Conservation (phyloP, 2,113 vertebrate genomes). For the Corythoichthys intestinalis region DNA sequence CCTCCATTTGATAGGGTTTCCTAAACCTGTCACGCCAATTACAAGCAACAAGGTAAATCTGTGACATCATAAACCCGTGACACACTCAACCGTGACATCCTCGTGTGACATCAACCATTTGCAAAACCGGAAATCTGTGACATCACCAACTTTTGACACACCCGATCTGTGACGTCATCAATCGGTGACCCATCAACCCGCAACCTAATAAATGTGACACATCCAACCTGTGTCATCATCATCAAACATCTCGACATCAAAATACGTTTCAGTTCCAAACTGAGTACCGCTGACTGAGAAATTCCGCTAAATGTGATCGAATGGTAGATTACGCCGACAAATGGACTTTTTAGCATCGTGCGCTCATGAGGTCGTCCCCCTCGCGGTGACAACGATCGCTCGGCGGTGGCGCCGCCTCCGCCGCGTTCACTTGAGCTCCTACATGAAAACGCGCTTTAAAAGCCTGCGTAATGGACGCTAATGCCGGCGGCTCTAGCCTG, state of each 20-base stretch:
- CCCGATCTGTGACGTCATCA: background rate
- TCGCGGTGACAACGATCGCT: background rate
- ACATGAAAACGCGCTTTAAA: background rate
- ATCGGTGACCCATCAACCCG: background rate
- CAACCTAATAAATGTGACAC: too few relatives aligned
- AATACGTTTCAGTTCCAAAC: too few relatives aligned
- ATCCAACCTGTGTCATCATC: too few relatives aligned
- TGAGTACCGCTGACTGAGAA: too few relatives aligned
- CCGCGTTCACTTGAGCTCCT: background rate
- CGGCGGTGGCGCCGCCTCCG: background rate
- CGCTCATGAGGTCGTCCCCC: background rate
- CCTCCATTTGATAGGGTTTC: too few relatives aligned
- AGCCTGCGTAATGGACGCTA: constrained; percentile 1
- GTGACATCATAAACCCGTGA: background rate
- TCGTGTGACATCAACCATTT: background rate
- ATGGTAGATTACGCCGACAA: too few relatives aligned
- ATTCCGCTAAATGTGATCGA: too few relatives aligned
- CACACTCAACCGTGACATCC: background rate
- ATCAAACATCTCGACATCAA: too few relatives aligned
- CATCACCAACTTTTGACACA: background rate
- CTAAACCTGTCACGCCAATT: too few relatives aligned
- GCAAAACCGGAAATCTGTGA: background rate
- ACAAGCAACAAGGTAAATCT: background rate
- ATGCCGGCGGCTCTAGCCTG: background rate
- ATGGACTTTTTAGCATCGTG: background rate